A percentile compares a stretch with the other conserved stretches of the same genome.
Evolutionary conservation across 1,140 invertebrate genomes (phyloP).

Genomic region (Papilio aristodemus): DNA sequence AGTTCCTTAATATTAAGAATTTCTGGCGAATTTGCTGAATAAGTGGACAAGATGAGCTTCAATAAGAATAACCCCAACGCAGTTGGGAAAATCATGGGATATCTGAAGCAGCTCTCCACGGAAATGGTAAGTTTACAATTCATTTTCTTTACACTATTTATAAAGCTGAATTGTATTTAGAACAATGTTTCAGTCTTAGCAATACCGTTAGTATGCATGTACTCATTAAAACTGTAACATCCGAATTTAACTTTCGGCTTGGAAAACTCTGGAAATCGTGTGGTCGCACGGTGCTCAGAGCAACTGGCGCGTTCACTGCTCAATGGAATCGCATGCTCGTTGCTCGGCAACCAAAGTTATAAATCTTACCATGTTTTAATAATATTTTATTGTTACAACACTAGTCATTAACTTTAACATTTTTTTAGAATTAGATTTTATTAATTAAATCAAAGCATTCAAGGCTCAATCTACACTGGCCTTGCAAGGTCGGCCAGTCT

Average conservation of each 20-base stretch:
- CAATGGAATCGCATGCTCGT: conserved; percentile 48
- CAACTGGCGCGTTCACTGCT: conserved; percentile 33
- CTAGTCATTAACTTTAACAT: background rate
- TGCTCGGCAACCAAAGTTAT: conserved; percentile 51
- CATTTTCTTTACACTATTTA: background rate
- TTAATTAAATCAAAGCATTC: conserved; percentile 1
- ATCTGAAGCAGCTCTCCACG: conserved; percentile 75
- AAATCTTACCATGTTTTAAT: conserved; percentile 5
- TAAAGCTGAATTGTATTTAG: background rate
- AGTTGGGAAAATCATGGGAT: conserved; percentile 77
- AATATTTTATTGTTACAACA: background rate
- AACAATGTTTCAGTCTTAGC: no score
- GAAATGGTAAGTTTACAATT: conserved; percentile 72
- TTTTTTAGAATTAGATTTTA: background rate
- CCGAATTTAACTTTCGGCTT: conserved; percentile 39
- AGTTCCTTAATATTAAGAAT: conserved; percentile 61
- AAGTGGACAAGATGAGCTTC: conserved; percentile 76
- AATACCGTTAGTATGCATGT: background rate
- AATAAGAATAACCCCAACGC: conserved; percentile 77
- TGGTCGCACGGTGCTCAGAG: conserved; percentile 4
- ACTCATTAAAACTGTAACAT: background rate
- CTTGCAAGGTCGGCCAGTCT: conserved; percentile 49
- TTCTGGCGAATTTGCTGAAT: conserved; percentile 38
- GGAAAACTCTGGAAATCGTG: conserved; percentile 55
- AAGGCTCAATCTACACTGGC: conserved; percentile 35